Percentiles rank a stretch among this genome's conserved stretches.
These are phyloP conservation scores for Hemaris fuciformis DNA, from an alignment of 2,888 invertebrate genomes.

Conservation along the genomic window DNA sequence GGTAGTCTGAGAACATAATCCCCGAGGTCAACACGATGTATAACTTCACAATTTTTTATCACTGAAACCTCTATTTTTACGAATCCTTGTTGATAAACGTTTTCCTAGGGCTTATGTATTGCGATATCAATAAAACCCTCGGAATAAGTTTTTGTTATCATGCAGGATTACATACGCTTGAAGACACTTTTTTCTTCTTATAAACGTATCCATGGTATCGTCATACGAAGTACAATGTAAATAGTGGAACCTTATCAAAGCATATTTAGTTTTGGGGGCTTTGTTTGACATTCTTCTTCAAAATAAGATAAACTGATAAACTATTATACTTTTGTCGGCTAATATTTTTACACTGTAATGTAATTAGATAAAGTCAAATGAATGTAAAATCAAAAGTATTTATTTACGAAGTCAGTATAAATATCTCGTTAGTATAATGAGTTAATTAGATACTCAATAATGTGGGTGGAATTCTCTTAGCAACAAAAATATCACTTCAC, in stretches of 20 bases:
- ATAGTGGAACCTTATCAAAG: neutral
- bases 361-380: no score
- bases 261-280: neutral
- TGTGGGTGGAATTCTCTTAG: neutral
- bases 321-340: neutral
- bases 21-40: no score
- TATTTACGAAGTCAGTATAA: no score
- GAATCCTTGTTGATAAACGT: neutral
- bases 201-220: neutral
- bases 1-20: no score
- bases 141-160: neutral
- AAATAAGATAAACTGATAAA: neutral
- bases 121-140: neutral
- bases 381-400: no score
- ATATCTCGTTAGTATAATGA: no score
- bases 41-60: neutral
- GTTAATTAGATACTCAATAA: no score
- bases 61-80: neutral
- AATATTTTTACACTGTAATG: neutral
- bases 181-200: neutral
- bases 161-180: neutral
- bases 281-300: neutral
- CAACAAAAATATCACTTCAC: neutral
- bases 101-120: neutral
- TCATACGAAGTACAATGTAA: neutral